Evolutionary conservation across 2,113 vertebrate species (phyloP), one percentile per base, ranked within the genome.

Genomic region (Myotis brandtii): DNA sequence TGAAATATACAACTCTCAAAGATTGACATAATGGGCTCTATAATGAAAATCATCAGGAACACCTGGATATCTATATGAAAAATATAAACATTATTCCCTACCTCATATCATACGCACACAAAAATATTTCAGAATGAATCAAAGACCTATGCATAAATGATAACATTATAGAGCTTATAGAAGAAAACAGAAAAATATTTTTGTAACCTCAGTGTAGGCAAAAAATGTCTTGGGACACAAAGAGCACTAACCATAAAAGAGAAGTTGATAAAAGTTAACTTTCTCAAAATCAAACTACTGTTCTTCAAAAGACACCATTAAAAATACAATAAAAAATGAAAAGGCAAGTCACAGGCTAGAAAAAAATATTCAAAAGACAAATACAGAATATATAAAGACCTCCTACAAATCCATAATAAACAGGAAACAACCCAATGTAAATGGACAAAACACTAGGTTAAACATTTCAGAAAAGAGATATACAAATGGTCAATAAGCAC

Each of bases 131-230:
- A 91, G 27, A 20, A 50, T 76, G 13, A 84, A 62, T 56, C 17
- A 81, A 92, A 73, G 7, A 84, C 4, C 17, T 92, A 37, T 1
- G 30, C 12, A 59, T 80, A 67, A 82, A 76, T 34, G 13, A 86
- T n/a, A 95, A 64, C 73, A 93, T 34, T 75, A 64, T 46, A 50
- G 82, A 67, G 5, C 8, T 86, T 62, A 84, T 34, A 40, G 59
- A 94, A 83, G 27, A 92, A 86, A 95, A 83, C 2, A 32, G 20
- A 50, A 93, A 82, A 93, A 32, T 64, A 30, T 37, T 18, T 88
- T 69, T 87, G 2, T 82, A 34, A 73, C 27, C 2, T 54, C 4
- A 69, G 5, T 7, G 5, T 27, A 86, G 7, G 27, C 23, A 86
- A 62, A 50, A 67, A 40, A 40, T 40, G 5, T 40, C 40, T 40